Base-by-base conservation (phyloP, 2,797 vertebrate species). In the Rhodeus uyekii region DNA sequence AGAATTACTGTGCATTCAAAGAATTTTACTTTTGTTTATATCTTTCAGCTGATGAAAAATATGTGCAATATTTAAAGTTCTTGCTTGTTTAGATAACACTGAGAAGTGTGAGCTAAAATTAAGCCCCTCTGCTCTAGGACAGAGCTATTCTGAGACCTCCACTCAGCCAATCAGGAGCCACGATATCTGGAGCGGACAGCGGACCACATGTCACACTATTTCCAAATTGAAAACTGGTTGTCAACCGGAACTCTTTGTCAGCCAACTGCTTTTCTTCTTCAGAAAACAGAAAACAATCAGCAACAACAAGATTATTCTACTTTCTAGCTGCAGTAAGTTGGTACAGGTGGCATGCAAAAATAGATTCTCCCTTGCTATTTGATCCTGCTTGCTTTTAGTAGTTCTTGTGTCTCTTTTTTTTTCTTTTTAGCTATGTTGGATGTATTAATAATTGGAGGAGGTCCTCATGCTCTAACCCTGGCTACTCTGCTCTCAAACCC, bases 391-490 rank as follows among this genome's bases (percentile, higher is more conserved):
- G 39, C 13, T 73, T 74, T 44, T 34, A 84, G 50, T 76, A 55
- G 46, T 44, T 71, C 46, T 39, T 78, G 19, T 79, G 39, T 84
- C 14, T 71, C 29, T 38, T 80, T 16, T 58, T 14, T 42, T 29
- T 73, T n/a, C 65, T 38, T 71, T 68, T 79, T 50, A 80, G 88
- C 80, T 81, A 90, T 93, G 79, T 84, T 95, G 2, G 94, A 95
- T 78, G 92, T 94, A 61, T 86, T 95, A 79, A 92, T 95, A 82
- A 89, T 95, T 42, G 95, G 94, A 24, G 90, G 89, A 1, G 95
- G 95, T 4, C 95, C 95, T 83, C 95, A 96, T 82, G 94, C 94
- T 71, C 78, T 96, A 90, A 95, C 92, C 69, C 87, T 96, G 72
- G 91, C 93, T 22, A 94, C 91, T 72, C 86, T 95, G 86, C 86